Conservation (phyloP, 2,888 invertebrate species). For the Arge pagana region DNA sequence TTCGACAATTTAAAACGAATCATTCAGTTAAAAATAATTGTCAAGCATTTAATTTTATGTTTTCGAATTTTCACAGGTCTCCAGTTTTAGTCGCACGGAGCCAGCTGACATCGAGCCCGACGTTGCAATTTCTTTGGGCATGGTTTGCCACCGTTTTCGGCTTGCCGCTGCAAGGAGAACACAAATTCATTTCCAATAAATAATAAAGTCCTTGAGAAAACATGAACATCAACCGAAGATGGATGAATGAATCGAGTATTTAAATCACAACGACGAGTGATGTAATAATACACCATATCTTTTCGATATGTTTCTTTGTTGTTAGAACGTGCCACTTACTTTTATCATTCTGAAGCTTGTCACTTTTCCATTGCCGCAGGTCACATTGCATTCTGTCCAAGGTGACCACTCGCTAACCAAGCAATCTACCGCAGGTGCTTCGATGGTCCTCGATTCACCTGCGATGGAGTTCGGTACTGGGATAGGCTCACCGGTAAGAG, state of each 20-base stretch:
- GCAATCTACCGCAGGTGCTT: constrained; percentile 67
- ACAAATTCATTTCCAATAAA: constrained; percentile 24
- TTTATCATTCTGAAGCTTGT: constrained; percentile 67
- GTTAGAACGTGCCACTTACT: constrained; percentile 60
- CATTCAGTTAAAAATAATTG: no score
- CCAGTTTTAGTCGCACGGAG: constrained; percentile 44
- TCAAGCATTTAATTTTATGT: not conserved
- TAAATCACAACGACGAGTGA: no score
- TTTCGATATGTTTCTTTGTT: no score
- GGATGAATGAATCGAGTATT: no score
- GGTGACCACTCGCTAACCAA: constrained; percentile 79
- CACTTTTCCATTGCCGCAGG: constrained; percentile 77
- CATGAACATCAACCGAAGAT: no score
- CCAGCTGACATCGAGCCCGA: constrained; percentile 63
- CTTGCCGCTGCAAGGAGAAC: constrained; percentile 58
- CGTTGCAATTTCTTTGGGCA: constrained; percentile 68
- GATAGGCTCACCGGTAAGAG: constrained; percentile 37
- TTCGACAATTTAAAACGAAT: no score
- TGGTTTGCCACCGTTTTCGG: constrained; percentile 67
- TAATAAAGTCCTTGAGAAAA: no score
- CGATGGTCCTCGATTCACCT: not conserved
- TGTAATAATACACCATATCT: no score
- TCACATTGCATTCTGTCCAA: constrained; percentile 81
- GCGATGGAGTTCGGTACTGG: constrained; percentile 27
- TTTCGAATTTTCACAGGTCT: constrained; percentile 4